phyloP scores from a whole-genome alignment of 2,888 invertebrate genomes.

The Apoda limacodes region DNA sequence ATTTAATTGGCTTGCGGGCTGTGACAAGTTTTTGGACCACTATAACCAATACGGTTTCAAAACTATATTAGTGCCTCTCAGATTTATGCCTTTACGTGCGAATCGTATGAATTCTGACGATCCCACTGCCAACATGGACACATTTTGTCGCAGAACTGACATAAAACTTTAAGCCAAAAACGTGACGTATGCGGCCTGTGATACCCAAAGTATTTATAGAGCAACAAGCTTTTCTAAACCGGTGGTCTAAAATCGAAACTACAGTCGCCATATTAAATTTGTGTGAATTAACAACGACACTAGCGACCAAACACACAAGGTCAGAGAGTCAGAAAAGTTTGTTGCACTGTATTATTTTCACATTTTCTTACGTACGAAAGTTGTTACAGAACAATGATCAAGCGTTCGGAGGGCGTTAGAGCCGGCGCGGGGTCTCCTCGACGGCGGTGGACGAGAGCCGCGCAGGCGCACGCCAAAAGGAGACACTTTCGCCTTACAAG shows the following conservation, averaged over 20 bases:
- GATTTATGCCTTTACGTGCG: no score
- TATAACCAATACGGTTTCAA: no score
- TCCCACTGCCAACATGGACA: constrained; percentile 18
- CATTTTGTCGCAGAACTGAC: constrained; percentile 1
- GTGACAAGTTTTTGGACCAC: no score
- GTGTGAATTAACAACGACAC: no score
- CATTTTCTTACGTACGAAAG: constrained; percentile 5
- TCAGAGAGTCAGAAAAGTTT: no score
- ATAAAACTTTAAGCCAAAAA: not conserved
- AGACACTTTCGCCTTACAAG: constrained; percentile 91
- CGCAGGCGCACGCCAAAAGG: constrained; percentile 83
- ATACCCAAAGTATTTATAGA: no score
- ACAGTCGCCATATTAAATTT: no score
- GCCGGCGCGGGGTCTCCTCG: constrained; percentile 67
- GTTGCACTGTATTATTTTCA: constrained; percentile 1
- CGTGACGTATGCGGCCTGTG: not conserved
- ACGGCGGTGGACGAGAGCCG: constrained; percentile 77
- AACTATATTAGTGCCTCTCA: no score
- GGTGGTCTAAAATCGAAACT: no score
- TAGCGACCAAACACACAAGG: not conserved
- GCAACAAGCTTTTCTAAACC: no score
- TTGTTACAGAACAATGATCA: constrained; percentile 82
- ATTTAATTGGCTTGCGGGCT: no score
- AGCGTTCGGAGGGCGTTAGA: constrained; percentile 87
- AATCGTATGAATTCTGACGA: no score